Conservation (phyloP, 2,888 invertebrate genomes). For the Mamestra brassicae region DNA sequence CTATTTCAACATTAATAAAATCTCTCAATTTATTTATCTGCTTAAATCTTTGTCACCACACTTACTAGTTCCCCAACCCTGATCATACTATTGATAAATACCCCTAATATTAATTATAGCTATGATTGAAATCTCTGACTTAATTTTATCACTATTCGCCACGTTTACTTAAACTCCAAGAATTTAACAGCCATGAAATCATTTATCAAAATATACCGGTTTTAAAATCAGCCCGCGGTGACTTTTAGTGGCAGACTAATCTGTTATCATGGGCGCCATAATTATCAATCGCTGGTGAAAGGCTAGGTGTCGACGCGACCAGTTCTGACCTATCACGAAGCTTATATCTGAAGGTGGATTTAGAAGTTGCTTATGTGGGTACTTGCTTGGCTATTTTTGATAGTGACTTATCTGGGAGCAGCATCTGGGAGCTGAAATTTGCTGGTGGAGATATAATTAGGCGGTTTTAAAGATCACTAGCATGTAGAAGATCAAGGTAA, state of each 20-base stretch:
- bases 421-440: neutral
- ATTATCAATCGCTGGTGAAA: conserved; percentile 58
- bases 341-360: conserved; percentile 49
- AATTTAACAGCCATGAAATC: conserved; percentile 25
- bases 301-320: conserved; percentile 55
- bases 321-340: conserved; percentile 56
- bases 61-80: neutral
- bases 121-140: neutral
- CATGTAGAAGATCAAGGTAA: neutral
- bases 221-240: conserved; percentile 25
- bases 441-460: neutral
- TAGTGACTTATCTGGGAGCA: conserved; percentile 5
- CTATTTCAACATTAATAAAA: neutral
- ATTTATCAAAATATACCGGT: conserved; percentile 46
- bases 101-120: neutral
- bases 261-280: conserved; percentile 58
- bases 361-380: conserved; percentile 40
- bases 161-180: conserved; percentile 7
- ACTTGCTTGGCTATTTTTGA: conserved; percentile 17
- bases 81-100: neutral
- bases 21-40: neutral
- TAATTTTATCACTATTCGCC: neutral
- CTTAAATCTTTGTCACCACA: neutral
- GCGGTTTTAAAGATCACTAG: neutral
- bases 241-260: conserved; percentile 49